A percentile compares a stretch with the other conserved stretches of the same genome.
phyloP scores from a whole-genome alignment of 2,888 invertebrate genomes.

The Mayetiola destructor region DNA sequence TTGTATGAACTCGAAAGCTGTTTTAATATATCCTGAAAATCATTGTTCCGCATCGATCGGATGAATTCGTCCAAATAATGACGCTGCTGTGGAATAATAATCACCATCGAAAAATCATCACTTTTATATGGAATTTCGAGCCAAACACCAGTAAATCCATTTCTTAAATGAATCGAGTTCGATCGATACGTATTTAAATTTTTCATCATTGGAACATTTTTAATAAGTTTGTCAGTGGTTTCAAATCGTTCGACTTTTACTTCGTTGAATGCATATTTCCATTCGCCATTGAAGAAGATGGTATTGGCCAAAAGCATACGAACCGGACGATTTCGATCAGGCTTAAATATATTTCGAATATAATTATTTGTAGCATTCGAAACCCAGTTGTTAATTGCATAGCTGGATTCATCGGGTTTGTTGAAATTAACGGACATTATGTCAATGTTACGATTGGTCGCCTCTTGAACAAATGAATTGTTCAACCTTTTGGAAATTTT shows the following conservation, averaged over 20 bases:
- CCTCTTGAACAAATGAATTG: conserved; percentile 16
- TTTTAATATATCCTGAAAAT: conserved; percentile 24
- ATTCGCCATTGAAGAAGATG: conserved; percentile 22
- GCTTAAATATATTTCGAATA: conserved; percentile 40
- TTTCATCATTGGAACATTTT: conserved; percentile 47
- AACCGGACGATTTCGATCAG: conserved; percentile 27
- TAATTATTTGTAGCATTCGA: conserved; percentile 40
- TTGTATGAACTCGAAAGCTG: conserved; percentile 1
- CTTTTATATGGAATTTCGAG: conserved; percentile 52
- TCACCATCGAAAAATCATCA: conserved; percentile 36
- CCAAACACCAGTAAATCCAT: conserved; percentile 45
- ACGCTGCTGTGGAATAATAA: conserved; percentile 35
- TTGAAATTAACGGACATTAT: conserved; percentile 39
- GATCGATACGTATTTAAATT: conserved; percentile 38
- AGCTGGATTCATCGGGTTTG: conserved; percentile 33
- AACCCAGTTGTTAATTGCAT: conserved; percentile 47
- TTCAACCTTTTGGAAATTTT: conserved; percentile 14
- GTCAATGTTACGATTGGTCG: conserved; percentile 22
- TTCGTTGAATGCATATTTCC: conserved; percentile 20
- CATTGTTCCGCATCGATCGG: conserved; percentile 26
- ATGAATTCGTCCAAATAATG: conserved; percentile 29
- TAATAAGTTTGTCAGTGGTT: conserved; percentile 40
- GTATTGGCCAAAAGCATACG: conserved; percentile 21
- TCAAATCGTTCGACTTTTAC: conserved; percentile 40
- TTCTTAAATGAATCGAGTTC: conserved; percentile 35